These are phyloP conservation scores for Drosophila kambysellisi DNA, from an alignment of 2,888 invertebrate species.

Conservation along the genomic window DNA sequence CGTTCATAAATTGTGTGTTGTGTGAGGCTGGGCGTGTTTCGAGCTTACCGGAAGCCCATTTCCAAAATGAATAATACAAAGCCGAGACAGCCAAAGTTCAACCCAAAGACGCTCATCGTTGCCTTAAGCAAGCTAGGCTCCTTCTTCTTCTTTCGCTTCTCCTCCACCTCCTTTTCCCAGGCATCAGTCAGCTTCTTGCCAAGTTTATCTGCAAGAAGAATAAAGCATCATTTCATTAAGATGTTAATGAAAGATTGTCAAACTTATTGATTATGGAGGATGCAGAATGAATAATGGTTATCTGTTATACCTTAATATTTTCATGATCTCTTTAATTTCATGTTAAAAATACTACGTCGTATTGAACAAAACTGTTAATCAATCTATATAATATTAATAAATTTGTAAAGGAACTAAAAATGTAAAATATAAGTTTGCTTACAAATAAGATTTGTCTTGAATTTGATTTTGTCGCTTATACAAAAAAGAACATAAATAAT, in stretches of 20 bases:
- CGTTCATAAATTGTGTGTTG: slow-evolving; percentile 61
- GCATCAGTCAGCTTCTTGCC: slow-evolving; percentile 87
- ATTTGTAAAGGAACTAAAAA: no score
- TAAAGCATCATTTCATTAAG: background rate
- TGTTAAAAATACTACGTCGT: background rate
- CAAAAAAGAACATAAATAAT: background rate
- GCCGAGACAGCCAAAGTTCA: slow-evolving; percentile 87
- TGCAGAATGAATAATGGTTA: background rate
- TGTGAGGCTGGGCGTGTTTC: slow-evolving; percentile 31
- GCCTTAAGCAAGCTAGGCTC: slow-evolving; percentile 85
- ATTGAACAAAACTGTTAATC: no score
- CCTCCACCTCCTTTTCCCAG: slow-evolving; percentile 87
- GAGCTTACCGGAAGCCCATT: slow-evolving; percentile 86
- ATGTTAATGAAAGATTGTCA: background rate
- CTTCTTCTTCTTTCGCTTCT: slow-evolving; percentile 81
- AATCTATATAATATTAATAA: no score
- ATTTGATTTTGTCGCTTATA: background rate
- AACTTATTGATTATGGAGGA: background rate
- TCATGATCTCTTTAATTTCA: background rate
- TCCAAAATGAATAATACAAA: slow-evolving; percentile 87
- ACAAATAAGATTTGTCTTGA: no score
- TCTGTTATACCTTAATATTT: background rate
- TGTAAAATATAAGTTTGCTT: no score
- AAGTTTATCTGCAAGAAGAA: slow-evolving; percentile 82
- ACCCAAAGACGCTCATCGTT: slow-evolving; percentile 88